These are phyloP conservation scores for Pygmarrhopalites habei DNA, from an alignment of 1,140 invertebrate genomes.

Conservation along the genomic window DNA sequence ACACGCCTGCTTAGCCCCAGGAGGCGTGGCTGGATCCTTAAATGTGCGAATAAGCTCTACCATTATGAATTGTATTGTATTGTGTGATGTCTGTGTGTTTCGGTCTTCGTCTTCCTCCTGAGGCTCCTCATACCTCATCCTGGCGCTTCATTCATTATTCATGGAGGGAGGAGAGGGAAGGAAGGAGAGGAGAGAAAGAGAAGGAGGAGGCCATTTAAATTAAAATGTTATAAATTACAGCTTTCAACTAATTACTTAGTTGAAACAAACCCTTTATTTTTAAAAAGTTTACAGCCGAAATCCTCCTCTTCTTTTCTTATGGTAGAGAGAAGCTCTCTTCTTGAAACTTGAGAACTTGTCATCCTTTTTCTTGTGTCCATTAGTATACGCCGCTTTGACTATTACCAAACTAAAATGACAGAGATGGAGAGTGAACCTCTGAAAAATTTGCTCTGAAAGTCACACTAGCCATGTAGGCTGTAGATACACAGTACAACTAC, in stretches of 20 bases:
- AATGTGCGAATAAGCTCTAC: conserved; percentile 11
- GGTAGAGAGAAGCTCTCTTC: too few species aligned
- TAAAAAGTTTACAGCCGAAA: neutral
- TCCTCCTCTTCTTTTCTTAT: too few species aligned
- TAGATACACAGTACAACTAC: too few species aligned
- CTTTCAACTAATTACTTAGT: conserved; percentile 11
- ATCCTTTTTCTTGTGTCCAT: too few species aligned
- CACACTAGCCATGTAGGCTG: too few species aligned
- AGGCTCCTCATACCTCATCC: conserved; percentile 8
- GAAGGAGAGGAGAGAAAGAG: too few species aligned
- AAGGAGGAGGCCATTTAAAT: conserved; percentile 10
- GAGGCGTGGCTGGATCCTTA: conserved; percentile 5
- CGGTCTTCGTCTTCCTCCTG: neutral
- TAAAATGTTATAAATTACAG: conserved; percentile 14
- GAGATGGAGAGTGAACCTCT: too few species aligned
- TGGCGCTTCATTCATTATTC: conserved; percentile 10
- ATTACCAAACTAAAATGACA: too few species aligned
- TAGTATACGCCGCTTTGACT: too few species aligned
- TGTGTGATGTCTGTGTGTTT: neutral
- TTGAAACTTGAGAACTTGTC: too few species aligned
- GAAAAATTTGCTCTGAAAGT: too few species aligned
- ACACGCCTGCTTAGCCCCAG: neutral
- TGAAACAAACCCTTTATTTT: conserved; percentile 5
- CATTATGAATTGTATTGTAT: conserved; percentile 5
- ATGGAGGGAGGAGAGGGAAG: too few species aligned